phyloP scores from a whole-genome alignment of 1,140 invertebrate genomes.

The Diachasmimorpha longicaudata region DNA sequence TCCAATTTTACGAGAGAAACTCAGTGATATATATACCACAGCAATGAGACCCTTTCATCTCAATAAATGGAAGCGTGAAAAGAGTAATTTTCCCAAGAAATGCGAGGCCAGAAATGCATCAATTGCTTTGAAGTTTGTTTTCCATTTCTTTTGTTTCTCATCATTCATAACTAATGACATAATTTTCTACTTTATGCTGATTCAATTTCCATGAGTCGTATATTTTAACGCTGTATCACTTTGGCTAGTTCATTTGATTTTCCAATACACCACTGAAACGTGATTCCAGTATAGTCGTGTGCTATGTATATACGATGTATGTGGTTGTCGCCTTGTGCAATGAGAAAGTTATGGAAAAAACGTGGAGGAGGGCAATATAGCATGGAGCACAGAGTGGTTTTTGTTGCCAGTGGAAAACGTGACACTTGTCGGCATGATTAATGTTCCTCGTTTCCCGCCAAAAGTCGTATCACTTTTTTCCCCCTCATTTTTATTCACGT shows the following conservation, averaged over 20 bases:
- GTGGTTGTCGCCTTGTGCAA: not conserved
- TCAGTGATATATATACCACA: not conserved
- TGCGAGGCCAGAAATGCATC: not conserved
- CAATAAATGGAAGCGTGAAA: not conserved
- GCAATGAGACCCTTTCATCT: slow-evolving; percentile 1
- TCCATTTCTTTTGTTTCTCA: too few relatives aligned
- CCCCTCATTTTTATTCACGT: not conserved
- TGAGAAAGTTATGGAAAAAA: slow-evolving; percentile 9
- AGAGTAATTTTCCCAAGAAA: not conserved
- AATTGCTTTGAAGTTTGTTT: not conserved
- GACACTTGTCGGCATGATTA: not conserved
- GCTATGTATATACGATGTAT: not conserved
- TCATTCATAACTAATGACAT: not conserved
- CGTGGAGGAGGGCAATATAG: not conserved
- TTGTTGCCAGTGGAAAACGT: slow-evolving; percentile 1
- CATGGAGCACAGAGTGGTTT: not conserved
- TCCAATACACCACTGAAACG: not conserved
- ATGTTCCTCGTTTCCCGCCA: not conserved
- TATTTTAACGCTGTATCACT: not conserved
- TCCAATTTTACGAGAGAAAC: not conserved
- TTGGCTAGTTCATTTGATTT: not conserved
- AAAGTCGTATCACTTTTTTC: slow-evolving; percentile 4
- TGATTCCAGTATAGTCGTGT: not conserved
- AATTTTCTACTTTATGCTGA: not conserved
- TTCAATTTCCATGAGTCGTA: not conserved